A percentile compares a stretch with the other conserved stretches of the same genome.
phyloP scores from a whole-genome alignment of 2,113 vertebrate species.

The Mobula birostris region DNA sequence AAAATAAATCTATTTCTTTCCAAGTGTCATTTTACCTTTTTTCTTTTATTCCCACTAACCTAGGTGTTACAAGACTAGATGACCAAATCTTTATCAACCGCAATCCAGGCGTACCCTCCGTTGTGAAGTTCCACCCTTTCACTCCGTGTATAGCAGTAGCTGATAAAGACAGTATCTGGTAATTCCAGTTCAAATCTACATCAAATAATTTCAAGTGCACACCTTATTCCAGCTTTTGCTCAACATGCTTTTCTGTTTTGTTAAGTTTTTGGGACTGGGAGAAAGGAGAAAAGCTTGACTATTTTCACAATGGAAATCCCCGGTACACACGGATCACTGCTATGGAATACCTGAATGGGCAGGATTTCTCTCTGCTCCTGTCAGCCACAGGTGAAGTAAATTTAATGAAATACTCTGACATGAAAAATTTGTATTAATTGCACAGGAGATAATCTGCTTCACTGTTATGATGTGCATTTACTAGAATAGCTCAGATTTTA shows the following conservation, averaged over 20 bases:
- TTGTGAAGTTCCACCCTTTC: slow-evolving; percentile 95
- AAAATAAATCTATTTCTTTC: background rate
- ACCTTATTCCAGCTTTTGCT: background rate
- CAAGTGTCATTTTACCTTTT: background rate
- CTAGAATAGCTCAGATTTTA: background rate
- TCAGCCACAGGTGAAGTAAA: slow-evolving; percentile 68
- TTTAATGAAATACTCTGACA: background rate
- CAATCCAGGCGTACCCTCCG: slow-evolving; percentile 88
- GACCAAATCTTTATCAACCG: slow-evolving; percentile 98
- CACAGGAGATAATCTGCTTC: background rate
- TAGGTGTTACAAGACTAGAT: slow-evolving; percentile 83
- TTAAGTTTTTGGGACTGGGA: slow-evolving; percentile 97
- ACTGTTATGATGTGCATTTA: background rate
- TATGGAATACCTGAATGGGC: slow-evolving; percentile 94
- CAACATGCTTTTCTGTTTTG: background rate
- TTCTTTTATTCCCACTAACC: background rate
- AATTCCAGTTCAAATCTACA: background rate
- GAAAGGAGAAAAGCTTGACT: slow-evolving; percentile 88
- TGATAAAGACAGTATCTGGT: slow-evolving; percentile 98
- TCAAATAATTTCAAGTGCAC: background rate
- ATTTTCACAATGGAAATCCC: slow-evolving; percentile 97
- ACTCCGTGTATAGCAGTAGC: slow-evolving; percentile 90
- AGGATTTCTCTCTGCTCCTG: slow-evolving; percentile 76
- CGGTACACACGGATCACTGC: slow-evolving; percentile 90
- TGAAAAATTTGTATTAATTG: background rate